Conservation (phyloP, 1,140 invertebrate genomes). For the Heliothis virescens region DNA sequence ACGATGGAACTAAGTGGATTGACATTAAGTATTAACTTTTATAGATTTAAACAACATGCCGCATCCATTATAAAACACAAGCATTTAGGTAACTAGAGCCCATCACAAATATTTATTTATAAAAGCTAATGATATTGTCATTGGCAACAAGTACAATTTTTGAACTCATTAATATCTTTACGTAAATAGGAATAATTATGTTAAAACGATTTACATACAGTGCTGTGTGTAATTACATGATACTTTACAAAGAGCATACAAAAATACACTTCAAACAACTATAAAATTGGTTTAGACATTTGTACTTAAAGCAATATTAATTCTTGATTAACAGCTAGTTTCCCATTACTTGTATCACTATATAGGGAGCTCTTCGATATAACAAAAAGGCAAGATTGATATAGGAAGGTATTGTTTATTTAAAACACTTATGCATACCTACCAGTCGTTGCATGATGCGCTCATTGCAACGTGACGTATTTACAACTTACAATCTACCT, state of each 20-base stretch:
- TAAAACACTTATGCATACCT: conserved; percentile 18
- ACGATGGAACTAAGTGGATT: not conserved
- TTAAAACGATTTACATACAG: conserved; percentile 27
- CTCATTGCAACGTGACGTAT: conserved; percentile 35
- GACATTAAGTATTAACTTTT: not conserved
- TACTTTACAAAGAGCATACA: conserved; percentile 68
- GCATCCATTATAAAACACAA: conserved; percentile 14
- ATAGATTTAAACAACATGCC: not conserved
- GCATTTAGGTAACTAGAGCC: conserved; percentile 42
- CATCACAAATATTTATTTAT: conserved; percentile 15
- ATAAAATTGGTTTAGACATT: conserved; percentile 27
- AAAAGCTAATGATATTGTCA: conserved; percentile 68
- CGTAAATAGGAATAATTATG: conserved; percentile 19
- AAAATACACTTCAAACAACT: conserved; percentile 60
- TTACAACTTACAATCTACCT: conserved; percentile 26
- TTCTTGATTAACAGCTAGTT: conserved; percentile 26
- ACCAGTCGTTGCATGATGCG: conserved; percentile 37
- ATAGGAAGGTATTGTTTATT: conserved; percentile 14
- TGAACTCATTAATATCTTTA: conserved; percentile 50
- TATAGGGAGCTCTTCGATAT: not conserved
- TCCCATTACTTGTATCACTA: not conserved
- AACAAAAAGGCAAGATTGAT: conserved; percentile 31
- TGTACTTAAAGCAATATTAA: conserved; percentile 30
- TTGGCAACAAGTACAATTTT: conserved; percentile 68
- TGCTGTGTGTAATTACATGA: conserved; percentile 34